A percentile compares a stretch with the other conserved stretches of the same genome.
phyloP scores from a whole-genome alignment of 2,888 invertebrate species.

The Microdon myrmicae region DNA sequence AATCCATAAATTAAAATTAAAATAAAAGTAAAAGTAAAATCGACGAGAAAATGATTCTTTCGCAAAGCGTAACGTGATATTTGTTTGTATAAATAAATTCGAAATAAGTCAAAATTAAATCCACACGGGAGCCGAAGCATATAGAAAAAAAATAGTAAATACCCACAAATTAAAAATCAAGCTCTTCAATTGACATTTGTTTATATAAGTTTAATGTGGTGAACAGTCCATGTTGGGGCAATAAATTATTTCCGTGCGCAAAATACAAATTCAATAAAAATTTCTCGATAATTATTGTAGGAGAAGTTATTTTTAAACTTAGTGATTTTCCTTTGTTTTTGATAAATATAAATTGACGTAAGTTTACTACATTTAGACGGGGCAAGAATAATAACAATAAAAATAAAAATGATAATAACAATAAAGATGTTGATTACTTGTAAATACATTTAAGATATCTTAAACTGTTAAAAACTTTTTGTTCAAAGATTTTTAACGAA shows the following conservation, averaged over 20 bases:
- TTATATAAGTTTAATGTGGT: too few relatives aligned
- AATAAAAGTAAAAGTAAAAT: slow-evolving; percentile 33
- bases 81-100: slow-evolving; percentile 43
- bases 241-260: too few relatives aligned
- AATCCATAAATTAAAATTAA: too few relatives aligned
- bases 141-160: not conserved
- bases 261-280: too few relatives aligned
- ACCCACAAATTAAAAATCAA: slow-evolving; percentile 7
- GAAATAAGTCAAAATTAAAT: slow-evolving; percentile 8
- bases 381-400: slow-evolving; percentile 12
- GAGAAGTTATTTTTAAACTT: slow-evolving; percentile 5
- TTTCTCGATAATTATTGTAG: slow-evolving; percentile 11
- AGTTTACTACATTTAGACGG: slow-evolving; percentile 15
- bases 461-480: not conserved
- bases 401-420: too few relatives aligned
- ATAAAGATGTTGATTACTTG: slow-evolving; percentile 29
- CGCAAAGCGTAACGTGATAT: slow-evolving; percentile 51
- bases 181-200: too few relatives aligned
- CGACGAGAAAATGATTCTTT: slow-evolving; percentile 49
- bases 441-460: slow-evolving; percentile 27
- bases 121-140: not conserved
- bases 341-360: not conserved
- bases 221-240: too few relatives aligned
- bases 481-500: not conserved
- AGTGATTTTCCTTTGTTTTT: slow-evolving; percentile 29